Conservation (phyloP, 1,140 invertebrate species). For the Lasioglossum albipes region DNA sequence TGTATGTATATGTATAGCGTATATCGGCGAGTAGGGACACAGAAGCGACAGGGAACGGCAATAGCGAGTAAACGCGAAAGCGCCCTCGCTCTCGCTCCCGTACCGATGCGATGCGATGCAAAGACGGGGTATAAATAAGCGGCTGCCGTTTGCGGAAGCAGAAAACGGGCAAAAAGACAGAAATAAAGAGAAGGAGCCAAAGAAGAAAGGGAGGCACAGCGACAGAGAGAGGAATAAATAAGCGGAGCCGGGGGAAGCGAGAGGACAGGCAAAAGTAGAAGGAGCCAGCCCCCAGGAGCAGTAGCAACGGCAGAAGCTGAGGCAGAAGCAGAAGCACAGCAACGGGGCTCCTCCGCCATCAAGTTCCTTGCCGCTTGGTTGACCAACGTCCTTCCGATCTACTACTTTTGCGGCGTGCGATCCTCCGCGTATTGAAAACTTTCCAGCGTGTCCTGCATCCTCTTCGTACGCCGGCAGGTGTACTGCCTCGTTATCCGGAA, state of each 20-base stretch:
- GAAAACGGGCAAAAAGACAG: constrained; percentile 79
- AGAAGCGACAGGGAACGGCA: constrained; percentile 48
- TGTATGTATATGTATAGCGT: no score
- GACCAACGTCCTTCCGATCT: constrained; percentile 57
- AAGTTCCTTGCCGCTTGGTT: constrained; percentile 45
- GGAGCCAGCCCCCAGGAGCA: constrained; percentile 35
- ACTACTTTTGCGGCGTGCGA: constrained; percentile 63
- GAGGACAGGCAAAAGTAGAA: constrained; percentile 42
- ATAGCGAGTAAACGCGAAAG: constrained; percentile 62
- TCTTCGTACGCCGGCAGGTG: constrained; percentile 68
- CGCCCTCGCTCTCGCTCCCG: constrained; percentile 60
- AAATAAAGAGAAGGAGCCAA: constrained; percentile 76
- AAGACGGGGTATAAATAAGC: constrained; percentile 80
- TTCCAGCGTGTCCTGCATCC: constrained; percentile 51
- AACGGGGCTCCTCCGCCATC: constrained; percentile 35
- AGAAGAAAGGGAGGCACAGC: constrained; percentile 70
- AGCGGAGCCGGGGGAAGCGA: constrained; percentile 48
- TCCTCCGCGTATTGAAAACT: constrained; percentile 62
- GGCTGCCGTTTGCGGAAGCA: constrained; percentile 80
- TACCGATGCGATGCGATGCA: constrained; percentile 68
- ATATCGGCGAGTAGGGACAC: constrained; percentile 40
- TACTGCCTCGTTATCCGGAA: constrained; percentile 74
- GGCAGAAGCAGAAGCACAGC: constrained; percentile 21
- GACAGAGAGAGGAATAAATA: constrained; percentile 67
- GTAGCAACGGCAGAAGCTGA: constrained; percentile 48